Conservation (phyloP, 2,797 vertebrate species). For the Zonotrichia albicollis region DNA sequence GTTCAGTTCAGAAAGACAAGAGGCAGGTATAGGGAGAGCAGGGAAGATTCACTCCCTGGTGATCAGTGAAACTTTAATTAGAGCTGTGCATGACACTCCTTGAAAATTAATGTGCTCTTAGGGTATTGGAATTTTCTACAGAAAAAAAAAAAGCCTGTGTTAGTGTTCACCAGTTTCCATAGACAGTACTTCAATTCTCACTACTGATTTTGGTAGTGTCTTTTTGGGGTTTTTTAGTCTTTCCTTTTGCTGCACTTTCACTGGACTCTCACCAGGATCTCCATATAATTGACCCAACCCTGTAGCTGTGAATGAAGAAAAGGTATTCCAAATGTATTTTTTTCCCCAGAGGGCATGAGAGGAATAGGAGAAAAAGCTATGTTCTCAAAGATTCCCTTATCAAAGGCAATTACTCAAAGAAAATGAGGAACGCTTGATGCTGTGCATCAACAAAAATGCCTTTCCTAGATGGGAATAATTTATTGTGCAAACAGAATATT, state of each 20-base stretch:
- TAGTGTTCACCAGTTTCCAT: not conserved
- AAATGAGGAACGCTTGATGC: not conserved
- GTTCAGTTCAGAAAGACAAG: conserved; percentile 5
- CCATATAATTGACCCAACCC: not conserved
- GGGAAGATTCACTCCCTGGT: not conserved
- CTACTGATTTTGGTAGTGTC: not conserved
- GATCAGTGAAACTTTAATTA: not conserved
- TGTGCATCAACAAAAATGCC: not conserved
- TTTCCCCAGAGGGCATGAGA: not conserved
- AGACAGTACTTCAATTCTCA: not conserved
- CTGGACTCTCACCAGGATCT: not conserved
- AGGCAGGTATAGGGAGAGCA: not conserved
- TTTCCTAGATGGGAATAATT: not conserved
- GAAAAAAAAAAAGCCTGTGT: not conserved
- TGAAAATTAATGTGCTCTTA: not conserved
- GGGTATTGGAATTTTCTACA: not conserved
- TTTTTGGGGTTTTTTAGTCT: not conserved
- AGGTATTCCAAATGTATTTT: not conserved
- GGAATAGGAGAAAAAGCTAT: not conserved
- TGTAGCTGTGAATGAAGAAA: not conserved
- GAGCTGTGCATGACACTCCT: not conserved
- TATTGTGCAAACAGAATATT: not conserved
- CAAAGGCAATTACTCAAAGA: not conserved
- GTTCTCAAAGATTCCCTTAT: not conserved
- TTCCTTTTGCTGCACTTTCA: not conserved